phyloP scores from a whole-genome alignment of 2,797 vertebrate genomes.

The Nothura maculosa region DNA sequence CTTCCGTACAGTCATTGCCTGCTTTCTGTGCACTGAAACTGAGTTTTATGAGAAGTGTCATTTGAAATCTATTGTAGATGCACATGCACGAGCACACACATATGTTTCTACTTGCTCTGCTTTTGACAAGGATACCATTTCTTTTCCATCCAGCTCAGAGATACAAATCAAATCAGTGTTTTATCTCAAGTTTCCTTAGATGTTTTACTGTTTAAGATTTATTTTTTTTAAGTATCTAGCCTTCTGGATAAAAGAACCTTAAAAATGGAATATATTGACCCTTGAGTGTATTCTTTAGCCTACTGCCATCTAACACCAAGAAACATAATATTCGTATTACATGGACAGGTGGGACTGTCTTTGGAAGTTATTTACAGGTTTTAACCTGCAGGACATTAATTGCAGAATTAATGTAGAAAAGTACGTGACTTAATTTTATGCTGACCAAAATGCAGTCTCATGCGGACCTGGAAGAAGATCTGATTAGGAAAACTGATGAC shows the following conservation, averaged over 20 bases:
- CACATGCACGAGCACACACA: background rate
- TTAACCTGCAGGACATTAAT: background rate
- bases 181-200: background rate
- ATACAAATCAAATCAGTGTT: background rate
- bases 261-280: background rate
- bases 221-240: background rate
- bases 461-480: background rate
- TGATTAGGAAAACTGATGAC: background rate
- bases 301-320: background rate
- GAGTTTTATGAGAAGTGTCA: background rate
- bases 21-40: background rate
- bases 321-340: background rate
- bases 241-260: background rate
- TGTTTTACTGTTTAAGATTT: background rate
- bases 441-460: background rate
- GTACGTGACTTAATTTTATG: background rate
- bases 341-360: accelerated
- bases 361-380: background rate
- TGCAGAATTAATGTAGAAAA: background rate
- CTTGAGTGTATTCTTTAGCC: background rate
- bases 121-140: background rate
- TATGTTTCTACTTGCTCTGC: background rate
- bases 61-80: background rate
- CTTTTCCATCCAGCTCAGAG: background rate
- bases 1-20: background rate